Conservation (phyloP, 2,113 vertebrate species). For the Pachycephala philippinensis region DNA sequence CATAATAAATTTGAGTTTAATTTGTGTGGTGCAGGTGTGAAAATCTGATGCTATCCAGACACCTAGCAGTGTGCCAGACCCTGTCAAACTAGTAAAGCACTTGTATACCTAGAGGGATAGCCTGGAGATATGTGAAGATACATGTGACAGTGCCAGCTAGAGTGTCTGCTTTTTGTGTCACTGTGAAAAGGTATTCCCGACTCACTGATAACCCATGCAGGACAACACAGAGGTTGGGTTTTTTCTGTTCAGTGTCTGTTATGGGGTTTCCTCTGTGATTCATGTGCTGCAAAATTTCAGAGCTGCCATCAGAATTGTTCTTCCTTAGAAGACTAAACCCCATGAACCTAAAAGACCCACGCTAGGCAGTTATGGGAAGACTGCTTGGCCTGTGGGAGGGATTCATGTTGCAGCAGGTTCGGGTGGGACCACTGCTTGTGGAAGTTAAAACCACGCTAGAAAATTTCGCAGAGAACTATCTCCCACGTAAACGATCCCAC, state of each 20-base stretch:
- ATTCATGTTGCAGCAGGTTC: no score
- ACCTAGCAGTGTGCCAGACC: neutral
- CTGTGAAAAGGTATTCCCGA: neutral
- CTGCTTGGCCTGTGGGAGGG: no score
- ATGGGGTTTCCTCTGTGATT: neutral
- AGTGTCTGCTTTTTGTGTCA: neutral
- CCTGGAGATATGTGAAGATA: neutral
- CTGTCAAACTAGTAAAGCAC: neutral
- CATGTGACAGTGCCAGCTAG: neutral
- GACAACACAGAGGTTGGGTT: fast-evolving
- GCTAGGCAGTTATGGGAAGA: no score
- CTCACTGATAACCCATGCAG: neutral
- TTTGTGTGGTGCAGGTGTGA: neutral
- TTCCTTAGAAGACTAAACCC: neutral
- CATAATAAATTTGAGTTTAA: neutral
- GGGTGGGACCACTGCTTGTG: no score
- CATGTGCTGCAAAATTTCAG: neutral
- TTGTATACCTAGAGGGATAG: neutral
- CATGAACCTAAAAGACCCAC: no score
- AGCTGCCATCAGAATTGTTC: neutral
- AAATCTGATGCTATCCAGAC: neutral
- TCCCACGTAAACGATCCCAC: no score
- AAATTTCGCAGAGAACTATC: no score
- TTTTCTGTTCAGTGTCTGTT: neutral
- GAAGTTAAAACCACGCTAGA: no score